A percentile compares a stretch with the other conserved stretches of the same genome.
phyloP scores from a whole-genome alignment of 2,888 invertebrate genomes.

The Beris morrisii region DNA sequence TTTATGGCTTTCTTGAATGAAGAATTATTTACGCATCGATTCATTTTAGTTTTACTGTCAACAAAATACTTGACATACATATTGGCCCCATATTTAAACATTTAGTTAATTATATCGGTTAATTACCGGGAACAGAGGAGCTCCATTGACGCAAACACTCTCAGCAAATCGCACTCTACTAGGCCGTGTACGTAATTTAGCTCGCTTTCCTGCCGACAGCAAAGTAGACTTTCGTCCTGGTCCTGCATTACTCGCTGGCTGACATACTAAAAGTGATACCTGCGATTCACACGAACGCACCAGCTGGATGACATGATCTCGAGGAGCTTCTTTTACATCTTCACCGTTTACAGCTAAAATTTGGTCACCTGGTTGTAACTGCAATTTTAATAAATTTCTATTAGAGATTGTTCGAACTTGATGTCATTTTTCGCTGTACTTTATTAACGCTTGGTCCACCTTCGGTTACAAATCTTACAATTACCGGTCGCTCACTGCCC shows the following conservation, averaged over 20 bases:
- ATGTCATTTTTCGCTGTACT: conserved; percentile 50
- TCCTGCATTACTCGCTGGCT: conserved; percentile 69
- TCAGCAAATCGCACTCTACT: conserved; percentile 87
- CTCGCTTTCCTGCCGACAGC: conserved; percentile 84
- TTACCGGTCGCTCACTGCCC: conserved; percentile 88
- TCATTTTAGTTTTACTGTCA: too few relatives aligned
- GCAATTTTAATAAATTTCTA: conserved; percentile 38
- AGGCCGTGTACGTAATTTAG: conserved; percentile 76
- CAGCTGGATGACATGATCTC: conserved; percentile 86
- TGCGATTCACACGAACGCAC: conserved; percentile 79
- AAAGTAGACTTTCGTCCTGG: conserved; percentile 76
- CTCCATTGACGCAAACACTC: conserved; percentile 83
- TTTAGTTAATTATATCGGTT: too few relatives aligned
- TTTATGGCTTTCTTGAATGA: conserved; percentile 19
- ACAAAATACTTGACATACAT: too few relatives aligned
- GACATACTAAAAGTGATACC: conserved; percentile 79
- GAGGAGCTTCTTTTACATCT: conserved; percentile 81
- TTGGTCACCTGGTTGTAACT: conserved; percentile 87
- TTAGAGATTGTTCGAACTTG: not conserved
- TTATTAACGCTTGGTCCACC: conserved; percentile 91
- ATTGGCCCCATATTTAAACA: too few relatives aligned
- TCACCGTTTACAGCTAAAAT: conserved; percentile 88
- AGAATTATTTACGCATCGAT: too few relatives aligned
- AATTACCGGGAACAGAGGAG: conserved; percentile 75
- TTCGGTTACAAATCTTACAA: conserved; percentile 85